Evolutionary conservation across 2,888 invertebrate species (phyloP).

Genomic region (Mythimna pallens): DNA sequence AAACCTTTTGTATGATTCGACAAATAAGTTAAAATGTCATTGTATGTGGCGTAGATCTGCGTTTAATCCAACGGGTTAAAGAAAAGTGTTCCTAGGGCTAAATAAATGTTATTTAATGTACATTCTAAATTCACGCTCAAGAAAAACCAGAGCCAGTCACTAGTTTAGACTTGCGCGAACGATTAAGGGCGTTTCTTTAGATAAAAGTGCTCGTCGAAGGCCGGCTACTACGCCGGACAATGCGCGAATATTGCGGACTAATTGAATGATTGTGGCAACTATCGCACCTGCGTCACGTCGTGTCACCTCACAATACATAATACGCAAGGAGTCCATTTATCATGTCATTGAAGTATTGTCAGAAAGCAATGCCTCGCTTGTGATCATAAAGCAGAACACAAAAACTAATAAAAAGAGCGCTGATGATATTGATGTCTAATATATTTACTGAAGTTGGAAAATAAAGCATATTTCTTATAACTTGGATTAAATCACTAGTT

Average conservation of each 20-base stretch:
- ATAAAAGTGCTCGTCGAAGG: conserved; percentile 70
- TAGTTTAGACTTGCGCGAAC: conserved; percentile 45
- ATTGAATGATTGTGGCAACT: conserved; percentile 60
- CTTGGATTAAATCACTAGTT: neutral
- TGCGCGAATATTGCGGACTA: conserved; percentile 61
- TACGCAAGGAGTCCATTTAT: conserved; percentile 45
- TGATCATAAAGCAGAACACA: conserved; percentile 9
- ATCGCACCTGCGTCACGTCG: conserved; percentile 63
- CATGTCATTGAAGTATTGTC: conserved; percentile 36
- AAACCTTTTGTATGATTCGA: too few relatives aligned
- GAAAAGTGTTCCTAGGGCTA: neutral
- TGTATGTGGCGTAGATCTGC: too few relatives aligned
- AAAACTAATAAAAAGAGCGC: conserved; percentile 2
- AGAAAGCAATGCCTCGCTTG: conserved; percentile 20
- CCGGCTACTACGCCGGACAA: conserved; percentile 65
- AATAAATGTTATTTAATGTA: conserved; percentile 10
- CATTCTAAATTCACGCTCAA: conserved; percentile 45
- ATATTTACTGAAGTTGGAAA: neutral
- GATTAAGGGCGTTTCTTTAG: conserved; percentile 69
- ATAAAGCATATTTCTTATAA: neutral
- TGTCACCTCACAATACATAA: conserved; percentile 48
- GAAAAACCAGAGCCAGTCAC: conserved; percentile 43
- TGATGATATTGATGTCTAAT: neutral
- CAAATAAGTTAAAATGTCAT: too few relatives aligned
- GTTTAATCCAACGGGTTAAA: neutral